Evolutionary conservation across 2,113 vertebrate genomes (phyloP), one percentile per base, ranked within the genome.

Genomic region (Rissa tridactyla): DNA sequence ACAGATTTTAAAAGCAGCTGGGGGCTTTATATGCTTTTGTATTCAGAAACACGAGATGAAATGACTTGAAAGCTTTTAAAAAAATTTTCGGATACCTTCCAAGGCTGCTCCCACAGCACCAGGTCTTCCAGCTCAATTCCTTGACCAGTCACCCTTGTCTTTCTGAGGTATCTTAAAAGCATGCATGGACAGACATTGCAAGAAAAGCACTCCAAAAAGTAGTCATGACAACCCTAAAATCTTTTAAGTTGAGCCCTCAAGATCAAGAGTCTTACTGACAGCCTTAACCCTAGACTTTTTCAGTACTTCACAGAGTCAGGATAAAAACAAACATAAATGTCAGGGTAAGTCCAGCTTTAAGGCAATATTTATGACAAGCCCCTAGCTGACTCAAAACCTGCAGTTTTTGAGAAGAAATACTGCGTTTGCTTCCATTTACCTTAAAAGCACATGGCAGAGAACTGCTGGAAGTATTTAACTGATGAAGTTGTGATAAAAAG

Each of bases 241-340:
- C 20, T 75, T 73, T 93, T 46, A 70, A 71, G 9, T 82, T 92
- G 68, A 66, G 34, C 65, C 52, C 44, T 84, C 2, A 15, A 75
- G 61, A 91, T 79, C 47, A 94, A 61, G 69, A 86, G 44, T 79
- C 49, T 88, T 86, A 55, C 13, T 40, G 77, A 92, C 27, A 86
- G 58, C 60, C 42, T 51, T 65, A 88, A n/a, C n/a, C 26, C 11
- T 86, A 51, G 51, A 83, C 21, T 92, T 88, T 62, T 91, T 68
- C 46, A 47, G 22, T 90, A 68, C 64, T 94, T 96, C 80, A 71
- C n/a, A 70, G 82, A 65, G 23, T 38, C 30, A 73, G 46, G 49
- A 83, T 77, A 70, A 93, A 94, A 93, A 34, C n/a, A 76, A 95
- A 83, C 54, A 80, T 52, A 80, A 86, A 86, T 88, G 75, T 87